A percentile compares a stretch with the other conserved stretches of the same genome.
Conservation (phyloP, 2,888 invertebrate species). For the Sepioteuthis lessoniana region DNA sequence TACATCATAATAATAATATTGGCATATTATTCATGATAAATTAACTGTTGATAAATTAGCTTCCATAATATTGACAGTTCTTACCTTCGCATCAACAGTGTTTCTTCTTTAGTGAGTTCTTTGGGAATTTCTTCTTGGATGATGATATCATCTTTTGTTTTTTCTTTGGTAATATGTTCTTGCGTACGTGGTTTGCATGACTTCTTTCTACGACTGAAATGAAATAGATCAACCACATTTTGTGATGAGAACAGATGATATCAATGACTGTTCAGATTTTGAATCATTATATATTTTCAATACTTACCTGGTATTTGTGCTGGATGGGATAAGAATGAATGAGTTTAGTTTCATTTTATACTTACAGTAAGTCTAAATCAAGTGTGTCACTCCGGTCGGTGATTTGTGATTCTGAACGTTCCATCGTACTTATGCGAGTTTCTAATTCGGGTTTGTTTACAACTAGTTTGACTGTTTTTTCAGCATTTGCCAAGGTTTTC, state of each 20-base stretch:
- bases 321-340: too few species aligned
- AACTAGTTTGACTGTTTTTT: slow-evolving; percentile 60
- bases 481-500: slow-evolving; percentile 57
- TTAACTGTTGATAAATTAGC: too few species aligned
- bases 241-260: background rate
- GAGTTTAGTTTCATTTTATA: background rate
- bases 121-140: slow-evolving; percentile 42
- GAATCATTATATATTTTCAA: too few species aligned
- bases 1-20: too few species aligned
- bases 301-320: too few species aligned
- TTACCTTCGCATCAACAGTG: slow-evolving; percentile 71
- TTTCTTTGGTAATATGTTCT: slow-evolving; percentile 50
- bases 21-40: too few species aligned
- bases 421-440: background rate
- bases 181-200: background rate
- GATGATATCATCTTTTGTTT: slow-evolving; percentile 51
- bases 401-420: slow-evolving; percentile 4
- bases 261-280: too few species aligned
- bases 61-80: background rate
- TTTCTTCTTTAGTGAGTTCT: slow-evolving; percentile 68
- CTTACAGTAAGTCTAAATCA: background rate
- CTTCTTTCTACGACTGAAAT: background rate
- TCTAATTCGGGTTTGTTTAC: background rate
- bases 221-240: background rate
- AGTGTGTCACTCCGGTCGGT: background rate